These are phyloP conservation scores for Cremastinae sp. DNA, from an alignment of 2,888 invertebrate genomes.

Conservation along the genomic window DNA sequence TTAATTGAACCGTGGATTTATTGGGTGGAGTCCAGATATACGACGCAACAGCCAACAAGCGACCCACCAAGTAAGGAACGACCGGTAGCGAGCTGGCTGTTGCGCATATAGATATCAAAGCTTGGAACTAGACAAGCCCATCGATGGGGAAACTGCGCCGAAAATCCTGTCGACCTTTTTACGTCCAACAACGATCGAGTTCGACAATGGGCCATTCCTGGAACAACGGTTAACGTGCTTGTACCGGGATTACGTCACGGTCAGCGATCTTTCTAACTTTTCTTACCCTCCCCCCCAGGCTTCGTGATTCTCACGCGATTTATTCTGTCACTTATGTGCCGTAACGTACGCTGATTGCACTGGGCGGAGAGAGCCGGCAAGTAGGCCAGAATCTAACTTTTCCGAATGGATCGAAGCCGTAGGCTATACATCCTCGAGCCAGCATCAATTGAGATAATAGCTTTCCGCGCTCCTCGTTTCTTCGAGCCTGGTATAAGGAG, in stretches of 20 bases:
- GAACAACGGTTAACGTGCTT: too few species aligned
- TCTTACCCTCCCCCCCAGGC: too few species aligned
- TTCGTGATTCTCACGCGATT: background rate
- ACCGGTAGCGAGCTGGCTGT: too few species aligned
- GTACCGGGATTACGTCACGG: too few species aligned
- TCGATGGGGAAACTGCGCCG: constrained; percentile 7
- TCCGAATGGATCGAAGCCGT: constrained; percentile 65
- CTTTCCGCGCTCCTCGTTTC: constrained; percentile 51
- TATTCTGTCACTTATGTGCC: too few species aligned
- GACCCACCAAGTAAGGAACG: constrained; percentile 34
- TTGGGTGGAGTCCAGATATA: constrained; percentile 68
- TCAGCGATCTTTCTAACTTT: too few species aligned
- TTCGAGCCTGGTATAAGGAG: constrained; percentile 2
- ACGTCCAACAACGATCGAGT: too few species aligned
- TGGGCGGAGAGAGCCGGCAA: constrained; percentile 7
- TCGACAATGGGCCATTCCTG: too few species aligned
- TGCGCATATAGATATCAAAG: too few species aligned
- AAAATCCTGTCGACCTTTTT: background rate
- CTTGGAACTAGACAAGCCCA: constrained; percentile 16
- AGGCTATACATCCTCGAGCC: constrained; percentile 48
- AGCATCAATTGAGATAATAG: constrained; percentile 70
- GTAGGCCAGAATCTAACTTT: constrained; percentile 56
- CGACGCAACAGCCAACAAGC: background rate
- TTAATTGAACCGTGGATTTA: constrained; percentile 79
- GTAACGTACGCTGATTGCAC: constrained; percentile 12